Evolutionary conservation across 2,797 vertebrate species (phyloP), one percentile per base, ranked within the genome.

Genomic region (Mormyrus hasselquistii): DNA sequence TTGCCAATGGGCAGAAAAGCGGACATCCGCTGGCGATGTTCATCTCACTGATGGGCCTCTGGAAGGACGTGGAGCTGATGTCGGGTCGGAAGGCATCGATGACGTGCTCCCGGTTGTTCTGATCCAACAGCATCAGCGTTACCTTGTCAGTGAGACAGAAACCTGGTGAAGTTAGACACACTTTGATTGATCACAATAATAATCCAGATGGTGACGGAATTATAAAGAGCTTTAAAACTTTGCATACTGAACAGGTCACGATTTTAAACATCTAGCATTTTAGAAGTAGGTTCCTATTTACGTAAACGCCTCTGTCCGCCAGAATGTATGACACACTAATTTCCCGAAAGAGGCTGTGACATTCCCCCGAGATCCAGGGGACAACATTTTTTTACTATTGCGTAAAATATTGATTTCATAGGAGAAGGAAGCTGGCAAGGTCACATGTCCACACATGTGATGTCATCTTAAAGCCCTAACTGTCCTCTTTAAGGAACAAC

Each of bases 11-110:
- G 89, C 98, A 99, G 95, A 99, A 99, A 41, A 99, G 97, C 0
- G 99, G 98, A 91, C 99, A 99, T 90, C 99, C 99, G 0, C 99
- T 99, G 90, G 99, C 99, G 0, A 99, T 98, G 94, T 99, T 99
- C 98, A 99, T 99, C 91, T 99, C 98, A 0, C 96, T 97, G 93
- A 97, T 94, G 0, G 99, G 98, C 84, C 97, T 94, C 95, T 99
- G 98, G 93, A 99, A 99, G 34, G 99, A 99, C 0, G 97, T 98
- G 16, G 99, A 99, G 0, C 95, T 96, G 85, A 98, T 94, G 0
- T 99, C 99, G 0, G 99, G 99, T 0, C 98, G 95, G 93, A 99
- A 99, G 57, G 99, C 99, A 0, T 99, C 99, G 0, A 99, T 99
- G 53, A 99, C 97, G 79, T 99, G 99, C 91, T 99, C 99, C 25